Evolutionary conservation across 1,140 invertebrate species (phyloP).

Genomic region (Philaenus spumarius): DNA sequence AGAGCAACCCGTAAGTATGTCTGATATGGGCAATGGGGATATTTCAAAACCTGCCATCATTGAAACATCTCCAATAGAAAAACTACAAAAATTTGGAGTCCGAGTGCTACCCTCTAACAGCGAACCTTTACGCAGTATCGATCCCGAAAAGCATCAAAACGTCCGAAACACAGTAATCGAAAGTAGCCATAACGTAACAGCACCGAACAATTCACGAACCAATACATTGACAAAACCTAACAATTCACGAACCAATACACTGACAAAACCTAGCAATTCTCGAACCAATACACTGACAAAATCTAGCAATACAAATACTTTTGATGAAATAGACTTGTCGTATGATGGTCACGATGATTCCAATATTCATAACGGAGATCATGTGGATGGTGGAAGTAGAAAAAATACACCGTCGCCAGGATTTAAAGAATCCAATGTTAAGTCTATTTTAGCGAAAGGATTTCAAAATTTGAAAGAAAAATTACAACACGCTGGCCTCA

Average conservation of each 20-base stretch:
- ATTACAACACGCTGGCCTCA: constrained; percentile 23
- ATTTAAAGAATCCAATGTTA: constrained; percentile 27
- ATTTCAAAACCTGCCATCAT: constrained; percentile 21
- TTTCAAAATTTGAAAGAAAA: constrained; percentile 37
- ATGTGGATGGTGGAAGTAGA: constrained; percentile 14
- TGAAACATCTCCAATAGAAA: constrained; percentile 27
- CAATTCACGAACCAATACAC: background rate
- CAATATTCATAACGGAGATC: constrained; percentile 15
- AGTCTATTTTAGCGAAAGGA: constrained; percentile 30
- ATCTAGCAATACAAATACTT: constrained; percentile 24
- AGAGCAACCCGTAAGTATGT: constrained; percentile 6
- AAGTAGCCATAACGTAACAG: constrained; percentile 10
- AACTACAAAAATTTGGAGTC: constrained; percentile 58
- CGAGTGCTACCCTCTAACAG: constrained; percentile 46
- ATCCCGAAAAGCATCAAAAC: constrained; percentile 42
- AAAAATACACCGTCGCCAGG: constrained; percentile 23
- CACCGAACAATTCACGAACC: background rate
- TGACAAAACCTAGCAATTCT: constrained; percentile 9
- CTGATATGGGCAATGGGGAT: constrained; percentile 16
- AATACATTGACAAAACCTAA: constrained; percentile 9
- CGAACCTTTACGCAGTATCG: constrained; percentile 33
- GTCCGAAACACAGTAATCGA: constrained; percentile 40
- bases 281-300: background rate
- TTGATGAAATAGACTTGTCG: constrained; percentile 38
- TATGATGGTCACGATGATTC: constrained; percentile 13